Evolutionary conservation across 2,888 invertebrate genomes (phyloP), one percentile per base, ranked within the genome.

Genomic region (Standfussiana lucernea): DNA sequence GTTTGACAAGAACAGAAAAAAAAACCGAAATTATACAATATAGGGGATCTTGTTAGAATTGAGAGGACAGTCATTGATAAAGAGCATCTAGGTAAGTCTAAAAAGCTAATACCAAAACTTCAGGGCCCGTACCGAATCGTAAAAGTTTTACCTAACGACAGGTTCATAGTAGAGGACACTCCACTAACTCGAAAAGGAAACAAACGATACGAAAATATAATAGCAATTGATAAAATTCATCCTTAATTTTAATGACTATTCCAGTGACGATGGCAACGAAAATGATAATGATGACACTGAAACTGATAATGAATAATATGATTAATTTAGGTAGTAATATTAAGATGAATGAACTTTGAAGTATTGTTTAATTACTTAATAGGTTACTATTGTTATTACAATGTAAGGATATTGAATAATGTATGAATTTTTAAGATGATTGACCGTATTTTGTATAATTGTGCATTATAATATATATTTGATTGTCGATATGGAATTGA

Each of bases 231-330:
- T 45, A 45, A 45, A 45, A 45, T 45, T 18, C 45, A 45, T 45
- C 45, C 45, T 45, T 18, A 45, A 18, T 18, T 45, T 45, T 45
- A 45, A 45, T 45, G 45, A 62, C 37, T 62, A 62, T 62, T 62
- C 62, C 13, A 62, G 62, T 62, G 37, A 62, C 37, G 62, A 62
- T 62, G 62, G 62, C 24, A 37, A 62, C 24, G 37, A 37, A 62
- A 37, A 62, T 37, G 24, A 62, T 24, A 62, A 45, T 45, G 18
- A 45, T 45, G 18, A 45, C 45, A 45, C 13, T 62, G 62, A 62
- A 62, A 62, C 37, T 37, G 62, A 62, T 37, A 37, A 62, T 62
- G 18, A 62, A n/a, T n/a, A n/a, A 62, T 37, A 2, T 37, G 8
- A 13, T 62, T 37, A 15, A 62, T 62, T 37, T 37, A n/a, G 15